These are phyloP conservation scores for Zapornia atra DNA, from an alignment of 2,113 vertebrate species.

Conservation along the genomic window DNA sequence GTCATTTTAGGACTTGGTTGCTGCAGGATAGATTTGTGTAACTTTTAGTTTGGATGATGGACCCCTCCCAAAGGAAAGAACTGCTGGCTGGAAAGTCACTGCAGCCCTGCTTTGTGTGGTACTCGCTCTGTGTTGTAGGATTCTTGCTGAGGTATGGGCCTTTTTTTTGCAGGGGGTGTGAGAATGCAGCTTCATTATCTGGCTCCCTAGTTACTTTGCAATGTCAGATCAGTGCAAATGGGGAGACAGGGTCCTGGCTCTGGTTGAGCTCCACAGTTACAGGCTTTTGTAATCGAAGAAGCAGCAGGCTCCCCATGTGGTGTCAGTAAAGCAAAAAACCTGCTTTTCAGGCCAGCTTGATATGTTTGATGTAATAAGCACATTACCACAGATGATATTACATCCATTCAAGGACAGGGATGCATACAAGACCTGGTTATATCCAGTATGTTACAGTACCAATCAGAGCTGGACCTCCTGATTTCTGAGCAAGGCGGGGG, in stretches of 20 bases:
- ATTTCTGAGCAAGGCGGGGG: neutral
- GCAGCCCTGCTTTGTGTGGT: neutral
- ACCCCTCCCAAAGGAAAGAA: neutral
- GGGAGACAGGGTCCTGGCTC: neutral
- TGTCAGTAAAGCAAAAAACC: neutral
- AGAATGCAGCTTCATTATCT: neutral
- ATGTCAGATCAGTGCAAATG: neutral
- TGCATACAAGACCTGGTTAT: neutral
- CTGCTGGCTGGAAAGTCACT: neutral
- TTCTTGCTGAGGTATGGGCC: neutral
- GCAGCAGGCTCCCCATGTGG: neutral
- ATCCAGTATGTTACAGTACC: neutral
- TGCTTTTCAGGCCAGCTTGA: neutral
- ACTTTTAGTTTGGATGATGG: fast-evolving
- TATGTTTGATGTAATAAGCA: neutral
- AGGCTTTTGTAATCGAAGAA: fast-evolving
- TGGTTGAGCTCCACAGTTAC: neutral
- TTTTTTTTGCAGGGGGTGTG: neutral
- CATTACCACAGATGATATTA: neutral
- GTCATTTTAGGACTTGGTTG: neutral
- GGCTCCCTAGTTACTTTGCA: neutral
- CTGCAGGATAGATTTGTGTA: neutral
- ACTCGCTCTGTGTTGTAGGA: fast-evolving
- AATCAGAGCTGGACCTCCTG: neutral
- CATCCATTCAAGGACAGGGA: neutral